Conservation (phyloP, 37 sponge, comb jelly and placozoan genomes). For the Beroe ovata region DNA sequence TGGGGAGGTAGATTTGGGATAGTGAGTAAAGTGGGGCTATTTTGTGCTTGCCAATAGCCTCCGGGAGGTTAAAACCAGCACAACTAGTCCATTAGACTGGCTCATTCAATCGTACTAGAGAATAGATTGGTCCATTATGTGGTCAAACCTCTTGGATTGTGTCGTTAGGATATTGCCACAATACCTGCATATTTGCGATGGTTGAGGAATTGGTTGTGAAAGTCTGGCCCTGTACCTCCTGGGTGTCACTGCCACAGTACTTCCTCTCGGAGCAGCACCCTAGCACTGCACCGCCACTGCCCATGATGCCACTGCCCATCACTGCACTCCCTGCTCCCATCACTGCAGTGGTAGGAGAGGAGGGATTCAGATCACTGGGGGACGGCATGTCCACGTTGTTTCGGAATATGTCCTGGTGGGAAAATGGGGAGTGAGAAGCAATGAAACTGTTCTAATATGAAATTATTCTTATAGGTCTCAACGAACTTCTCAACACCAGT, state of each 20-base stretch:
- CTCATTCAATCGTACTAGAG: too few species aligned
- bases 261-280: background rate
- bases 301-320: background rate
- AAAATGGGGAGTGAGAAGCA: background rate
- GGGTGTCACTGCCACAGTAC: background rate
- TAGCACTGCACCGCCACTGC: background rate
- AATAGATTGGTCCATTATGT: too few species aligned
- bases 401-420: conserved; percentile 14
- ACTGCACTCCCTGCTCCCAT: background rate
- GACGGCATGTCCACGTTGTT: conserved; percentile 17
- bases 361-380: background rate
- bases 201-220: background rate
- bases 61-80: too few species aligned
- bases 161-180: too few species aligned
- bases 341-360: background rate
- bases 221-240: background rate
- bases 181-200: background rate
- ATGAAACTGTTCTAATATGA: too few species aligned
- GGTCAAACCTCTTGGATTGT: too few species aligned
- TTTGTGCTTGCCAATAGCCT: too few species aligned
- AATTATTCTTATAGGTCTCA: too few species aligned
- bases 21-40: too few species aligned
- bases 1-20: too few species aligned
- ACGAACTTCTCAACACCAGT: too few species aligned
- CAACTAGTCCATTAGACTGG: too few species aligned